phyloP scores from a whole-genome alignment of 2,888 invertebrate species.

The Nomada goodeniana region DNA sequence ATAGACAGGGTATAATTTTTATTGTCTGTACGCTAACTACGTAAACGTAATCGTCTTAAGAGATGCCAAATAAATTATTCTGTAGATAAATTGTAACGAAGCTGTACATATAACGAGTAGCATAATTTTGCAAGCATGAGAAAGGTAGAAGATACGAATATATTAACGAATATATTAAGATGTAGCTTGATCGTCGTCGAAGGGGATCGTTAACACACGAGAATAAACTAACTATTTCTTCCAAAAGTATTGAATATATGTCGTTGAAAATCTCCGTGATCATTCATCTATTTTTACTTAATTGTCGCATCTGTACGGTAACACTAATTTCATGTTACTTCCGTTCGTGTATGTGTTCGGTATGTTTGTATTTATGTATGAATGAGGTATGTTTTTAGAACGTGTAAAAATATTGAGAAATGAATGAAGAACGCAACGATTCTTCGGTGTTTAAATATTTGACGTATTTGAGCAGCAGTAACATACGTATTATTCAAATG shows the following conservation, averaged over 20 bases:
- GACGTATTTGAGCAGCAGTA: background rate
- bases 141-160: slow-evolving; percentile 20
- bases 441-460: background rate
- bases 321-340: background rate
- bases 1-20: slow-evolving; percentile 57
- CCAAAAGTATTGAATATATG: background rate
- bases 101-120: slow-evolving; percentile 61
- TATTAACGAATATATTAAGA: slow-evolving; percentile 21
- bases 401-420: slow-evolving; percentile 18
- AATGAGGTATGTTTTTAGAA: slow-evolving; percentile 25
- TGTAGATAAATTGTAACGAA: slow-evolving; percentile 54
- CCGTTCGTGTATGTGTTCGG: slow-evolving; percentile 39
- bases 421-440: slow-evolving; percentile 4
- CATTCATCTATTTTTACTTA: background rate
- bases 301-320: background rate
- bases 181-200: slow-evolving; percentile 18
- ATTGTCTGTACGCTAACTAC: slow-evolving; percentile 32
- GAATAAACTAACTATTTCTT: slow-evolving; percentile 3
- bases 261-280: background rate
- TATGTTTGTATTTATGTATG: slow-evolving; percentile 65
- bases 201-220: background rate
- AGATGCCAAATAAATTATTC: slow-evolving; percentile 56
- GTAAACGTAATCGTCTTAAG: slow-evolving; percentile 43
- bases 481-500: background rate
- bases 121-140: slow-evolving; percentile 43